Base-by-base conservation (phyloP, 2,888 invertebrate species). In the Dryococelus australis region DNA sequence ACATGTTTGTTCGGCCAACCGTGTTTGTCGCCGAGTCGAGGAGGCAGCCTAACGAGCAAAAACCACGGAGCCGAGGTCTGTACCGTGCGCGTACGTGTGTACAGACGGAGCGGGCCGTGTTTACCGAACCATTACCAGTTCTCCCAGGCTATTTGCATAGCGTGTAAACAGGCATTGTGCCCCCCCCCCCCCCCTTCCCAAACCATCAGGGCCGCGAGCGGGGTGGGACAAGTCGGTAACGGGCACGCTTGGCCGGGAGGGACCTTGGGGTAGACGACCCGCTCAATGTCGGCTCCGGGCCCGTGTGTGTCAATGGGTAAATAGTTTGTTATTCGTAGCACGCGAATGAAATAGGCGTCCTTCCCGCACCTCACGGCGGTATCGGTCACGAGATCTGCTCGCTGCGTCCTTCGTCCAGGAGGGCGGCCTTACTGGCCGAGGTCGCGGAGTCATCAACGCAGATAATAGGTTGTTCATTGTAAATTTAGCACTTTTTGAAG, bases 141-240 rank as follows among this genome's bases (percentile, higher is more conserved):
- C 8, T n/a, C 65, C 65, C 65, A 6, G 65, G 65, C 24, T 65
- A 65, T 65, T 65, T 65, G 65, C 65, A 65, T 65, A 65, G 24
- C 65, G 65, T 65, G 65, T 65, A 65, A 65, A 65, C 65, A 65
- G 8, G 65, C 65, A 65, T 65, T 65, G n/a, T 65, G 65, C n/a
- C 65, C 24, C n/a, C n/a, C n/a, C n/a, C n/a, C n/a, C n/a, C n/a
- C n/a, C n/a, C n/a, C n/a, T n/a, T n/a, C n/a, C n/a, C n/a, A n/a
- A n/a, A n/a, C n/a, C n/a, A n/a, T n/a, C n/a, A n/a, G 20, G 20
- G 35, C 51, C 12, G 13, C 51, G 51, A 51, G 51, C 12, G 51
- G 65, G 65, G 65, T 12, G n/a, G 65, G 65, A 65, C 20, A 24
- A 65, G 24, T n/a, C 65, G 20, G 65, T 65, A 65, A 65, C 65